Conservation (phyloP, 1,140 invertebrate species). For the Drosophila tristis region DNA sequence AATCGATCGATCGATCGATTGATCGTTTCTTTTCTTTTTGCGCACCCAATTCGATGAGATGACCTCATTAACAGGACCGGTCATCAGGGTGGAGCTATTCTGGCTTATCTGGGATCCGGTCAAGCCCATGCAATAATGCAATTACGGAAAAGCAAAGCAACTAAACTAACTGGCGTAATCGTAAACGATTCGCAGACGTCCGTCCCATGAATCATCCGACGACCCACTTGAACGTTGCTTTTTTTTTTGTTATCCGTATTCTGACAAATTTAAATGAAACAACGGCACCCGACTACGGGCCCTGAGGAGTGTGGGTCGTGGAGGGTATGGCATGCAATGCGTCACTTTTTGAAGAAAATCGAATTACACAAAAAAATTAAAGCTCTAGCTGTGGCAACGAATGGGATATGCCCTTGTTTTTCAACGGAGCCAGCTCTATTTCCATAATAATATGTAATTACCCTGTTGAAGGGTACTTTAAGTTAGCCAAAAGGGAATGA, state of each 20-base stretch:
- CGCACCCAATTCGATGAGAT: slow-evolving; percentile 25
- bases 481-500: slow-evolving; percentile 59
- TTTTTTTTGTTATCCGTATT: slow-evolving; percentile 29
- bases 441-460: too few relatives aligned
- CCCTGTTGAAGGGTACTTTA: background rate
- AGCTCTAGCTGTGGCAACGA: too few relatives aligned
- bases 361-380: slow-evolving; percentile 61
- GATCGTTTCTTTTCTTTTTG: slow-evolving; percentile 1
- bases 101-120: too few relatives aligned
- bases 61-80: slow-evolving; percentile 30
- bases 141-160: background rate
- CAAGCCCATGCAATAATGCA: background rate
- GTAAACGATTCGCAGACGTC: slow-evolving; percentile 21
- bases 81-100: too few relatives aligned
- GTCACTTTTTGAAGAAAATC: slow-evolving; percentile 74
- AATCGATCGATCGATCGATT: background rate
- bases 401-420: too few relatives aligned
- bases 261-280: slow-evolving; percentile 64
- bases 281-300: slow-evolving; percentile 30
- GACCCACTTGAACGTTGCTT: slow-evolving; percentile 23
- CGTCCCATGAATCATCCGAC: slow-evolving; percentile 44
- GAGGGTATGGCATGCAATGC: slow-evolving; percentile 54
- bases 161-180: slow-evolving; percentile 7
- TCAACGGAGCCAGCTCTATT: too few relatives aligned
- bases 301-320: too few relatives aligned